These are phyloP conservation scores for Fissipunctia ypsillon DNA, from an alignment of 2,888 invertebrate genomes.

Conservation along the genomic window DNA sequence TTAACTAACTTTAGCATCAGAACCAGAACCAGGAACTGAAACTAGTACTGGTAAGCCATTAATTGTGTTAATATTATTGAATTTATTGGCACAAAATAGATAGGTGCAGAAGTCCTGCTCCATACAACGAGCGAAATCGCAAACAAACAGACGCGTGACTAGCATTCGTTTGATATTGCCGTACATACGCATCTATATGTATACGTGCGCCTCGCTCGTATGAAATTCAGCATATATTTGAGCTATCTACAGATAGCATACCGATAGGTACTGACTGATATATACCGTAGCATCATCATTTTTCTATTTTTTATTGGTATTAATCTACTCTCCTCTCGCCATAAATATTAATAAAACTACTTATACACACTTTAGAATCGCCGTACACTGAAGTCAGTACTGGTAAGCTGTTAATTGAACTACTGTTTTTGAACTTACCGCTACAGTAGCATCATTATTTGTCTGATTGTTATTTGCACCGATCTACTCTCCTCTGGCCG, in stretches of 20 bases:
- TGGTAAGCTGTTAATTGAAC: neutral
- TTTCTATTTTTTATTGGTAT: neutral
- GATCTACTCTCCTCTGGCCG: neutral
- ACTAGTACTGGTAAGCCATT: neutral
- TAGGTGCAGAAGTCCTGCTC: neutral
- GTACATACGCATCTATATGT: neutral
- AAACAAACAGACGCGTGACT: neutral
- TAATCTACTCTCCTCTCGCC: neutral
- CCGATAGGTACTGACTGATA: too few species aligned
- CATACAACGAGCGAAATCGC: neutral
- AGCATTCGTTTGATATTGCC: neutral
- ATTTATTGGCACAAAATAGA: neutral
- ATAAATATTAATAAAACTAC: neutral
- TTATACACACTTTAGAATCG: neutral
- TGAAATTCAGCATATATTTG: neutral
- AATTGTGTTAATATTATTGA: neutral
- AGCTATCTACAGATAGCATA: too few species aligned
- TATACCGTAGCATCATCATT: neutral
- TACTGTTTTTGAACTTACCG: neutral
- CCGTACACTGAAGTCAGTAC: neutral
- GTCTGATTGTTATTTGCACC: neutral
- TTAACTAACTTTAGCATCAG: conserved; percentile 18
- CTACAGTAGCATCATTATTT: neutral
- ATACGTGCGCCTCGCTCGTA: neutral
- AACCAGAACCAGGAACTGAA: neutral